phyloP scores from a whole-genome alignment of 2,797 vertebrate genomes.

The Galaxias olidus region DNA sequence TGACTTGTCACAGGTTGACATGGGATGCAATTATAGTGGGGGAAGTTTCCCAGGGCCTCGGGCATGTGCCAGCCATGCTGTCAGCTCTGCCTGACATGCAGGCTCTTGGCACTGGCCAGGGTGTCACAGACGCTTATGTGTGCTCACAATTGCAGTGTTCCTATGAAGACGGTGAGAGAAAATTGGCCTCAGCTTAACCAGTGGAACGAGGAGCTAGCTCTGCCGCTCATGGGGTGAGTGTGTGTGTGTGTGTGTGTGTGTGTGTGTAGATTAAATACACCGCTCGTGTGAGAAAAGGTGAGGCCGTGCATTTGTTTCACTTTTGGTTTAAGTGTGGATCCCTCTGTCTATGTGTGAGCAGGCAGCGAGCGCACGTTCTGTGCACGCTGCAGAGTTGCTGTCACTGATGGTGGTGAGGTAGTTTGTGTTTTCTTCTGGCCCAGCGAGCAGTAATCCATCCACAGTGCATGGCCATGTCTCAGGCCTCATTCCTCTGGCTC shows the following conservation, averaged over 20 bases:
- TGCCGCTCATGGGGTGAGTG: neutral
- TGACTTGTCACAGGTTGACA: conserved; percentile 67
- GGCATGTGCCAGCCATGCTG: conserved; percentile 69
- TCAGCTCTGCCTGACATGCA: conserved; percentile 60
- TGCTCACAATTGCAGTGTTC: conserved; percentile 57
- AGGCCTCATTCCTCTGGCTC: conserved; percentile 30
- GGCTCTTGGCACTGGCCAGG: conserved; percentile 59
- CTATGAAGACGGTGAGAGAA: conserved; percentile 36
- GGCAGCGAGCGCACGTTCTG: no score
- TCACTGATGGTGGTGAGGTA: no score
- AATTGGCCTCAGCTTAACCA: conserved; percentile 21
- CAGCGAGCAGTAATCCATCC: no score
- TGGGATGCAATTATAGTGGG: conserved; percentile 71
- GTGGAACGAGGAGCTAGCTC: conserved; percentile 5
- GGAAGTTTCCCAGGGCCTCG: conserved; percentile 61
- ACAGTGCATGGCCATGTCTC: no score
- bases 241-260: neutral
- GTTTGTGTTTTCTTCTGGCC: neutral
- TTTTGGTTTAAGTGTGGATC: no score
- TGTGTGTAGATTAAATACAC: neutral
- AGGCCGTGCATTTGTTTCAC: neutral
- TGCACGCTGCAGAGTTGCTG: no score
- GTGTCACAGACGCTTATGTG: conserved; percentile 65
- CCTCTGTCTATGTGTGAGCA: no score
- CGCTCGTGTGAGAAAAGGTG: neutral